Conservation (phyloP, 1,140 invertebrate species). For the Drosophila willistoni region DNA sequence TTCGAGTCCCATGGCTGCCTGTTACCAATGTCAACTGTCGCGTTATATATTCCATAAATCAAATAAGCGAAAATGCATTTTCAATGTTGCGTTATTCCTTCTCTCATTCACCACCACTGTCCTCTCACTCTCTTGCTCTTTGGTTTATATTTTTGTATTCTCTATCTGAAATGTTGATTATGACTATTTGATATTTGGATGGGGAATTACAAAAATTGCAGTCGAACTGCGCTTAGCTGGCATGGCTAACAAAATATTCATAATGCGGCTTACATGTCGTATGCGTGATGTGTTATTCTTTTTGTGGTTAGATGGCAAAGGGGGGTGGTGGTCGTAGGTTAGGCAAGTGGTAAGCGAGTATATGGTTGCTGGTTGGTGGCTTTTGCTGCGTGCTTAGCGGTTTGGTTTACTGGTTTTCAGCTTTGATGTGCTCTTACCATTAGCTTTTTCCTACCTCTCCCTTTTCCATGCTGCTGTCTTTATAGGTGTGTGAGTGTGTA, state of each 20-base stretch:
- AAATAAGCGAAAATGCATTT: conserved; percentile 77
- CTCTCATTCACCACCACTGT: background rate
- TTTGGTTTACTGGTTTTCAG: conserved; percentile 47
- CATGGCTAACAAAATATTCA: conserved; percentile 74
- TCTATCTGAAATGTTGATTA: conserved; percentile 62
- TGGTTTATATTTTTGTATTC: background rate
- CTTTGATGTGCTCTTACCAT: conserved; percentile 55
- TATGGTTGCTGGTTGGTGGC: conserved; percentile 9
- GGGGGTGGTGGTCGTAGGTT: background rate
- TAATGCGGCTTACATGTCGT: conserved; percentile 79
- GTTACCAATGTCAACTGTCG: conserved; percentile 65
- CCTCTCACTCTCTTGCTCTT: background rate
- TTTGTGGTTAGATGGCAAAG: conserved; percentile 43
- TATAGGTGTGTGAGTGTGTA: background rate
- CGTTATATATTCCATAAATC: conserved; percentile 67
- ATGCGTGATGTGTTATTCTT: conserved; percentile 78
- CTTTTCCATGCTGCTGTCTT: background rate
- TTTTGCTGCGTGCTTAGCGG: conserved; percentile 60
- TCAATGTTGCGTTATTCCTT: conserved; percentile 58
- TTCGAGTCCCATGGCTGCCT: conserved; percentile 37
- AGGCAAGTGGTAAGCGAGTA: background rate
- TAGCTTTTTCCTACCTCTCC: conserved; percentile 23
- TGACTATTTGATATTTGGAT: conserved; percentile 68
- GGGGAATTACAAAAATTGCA: conserved; percentile 26
- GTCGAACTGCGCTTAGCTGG: conserved; percentile 29